phyloP scores from a whole-genome alignment of 2,797 vertebrate species.

The Petrocephalus sullivani region DNA sequence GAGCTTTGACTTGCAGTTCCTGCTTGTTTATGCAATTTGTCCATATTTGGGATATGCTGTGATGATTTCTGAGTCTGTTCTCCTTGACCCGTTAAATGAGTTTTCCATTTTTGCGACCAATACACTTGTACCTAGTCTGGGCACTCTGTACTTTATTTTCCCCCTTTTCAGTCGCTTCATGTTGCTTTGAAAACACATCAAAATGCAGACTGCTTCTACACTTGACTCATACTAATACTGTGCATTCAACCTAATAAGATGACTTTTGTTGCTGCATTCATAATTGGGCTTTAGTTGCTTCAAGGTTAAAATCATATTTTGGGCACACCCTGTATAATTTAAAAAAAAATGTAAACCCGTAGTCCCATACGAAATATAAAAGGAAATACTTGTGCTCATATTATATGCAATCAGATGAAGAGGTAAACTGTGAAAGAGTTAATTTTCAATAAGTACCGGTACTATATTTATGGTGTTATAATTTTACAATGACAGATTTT shows the following conservation, averaged over 20 bases:
- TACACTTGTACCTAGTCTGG: background rate
- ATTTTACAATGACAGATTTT: slow-evolving; percentile 13
- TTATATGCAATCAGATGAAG: background rate
- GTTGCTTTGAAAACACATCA: background rate
- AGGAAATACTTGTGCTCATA: background rate
- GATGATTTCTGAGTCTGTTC: background rate
- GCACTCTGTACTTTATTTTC: background rate
- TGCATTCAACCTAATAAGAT: background rate
- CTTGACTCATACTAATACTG: background rate
- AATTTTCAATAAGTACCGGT: background rate
- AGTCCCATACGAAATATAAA: background rate
- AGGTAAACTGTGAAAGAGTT: background rate
- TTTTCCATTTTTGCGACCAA: background rate
- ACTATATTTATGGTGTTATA: background rate
- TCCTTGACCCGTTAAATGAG: background rate
- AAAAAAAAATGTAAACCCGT: background rate
- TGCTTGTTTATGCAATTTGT: background rate
- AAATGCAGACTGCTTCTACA: background rate
- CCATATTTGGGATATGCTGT: background rate
- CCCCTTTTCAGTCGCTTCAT: background rate
- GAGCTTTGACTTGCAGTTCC: background rate
- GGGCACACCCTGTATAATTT: background rate
- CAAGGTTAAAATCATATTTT: background rate
- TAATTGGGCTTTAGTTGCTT: background rate
- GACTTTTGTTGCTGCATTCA: background rate